phyloP scores from a whole-genome alignment of 2,113 vertebrate species.

The Antigone vipio region DNA sequence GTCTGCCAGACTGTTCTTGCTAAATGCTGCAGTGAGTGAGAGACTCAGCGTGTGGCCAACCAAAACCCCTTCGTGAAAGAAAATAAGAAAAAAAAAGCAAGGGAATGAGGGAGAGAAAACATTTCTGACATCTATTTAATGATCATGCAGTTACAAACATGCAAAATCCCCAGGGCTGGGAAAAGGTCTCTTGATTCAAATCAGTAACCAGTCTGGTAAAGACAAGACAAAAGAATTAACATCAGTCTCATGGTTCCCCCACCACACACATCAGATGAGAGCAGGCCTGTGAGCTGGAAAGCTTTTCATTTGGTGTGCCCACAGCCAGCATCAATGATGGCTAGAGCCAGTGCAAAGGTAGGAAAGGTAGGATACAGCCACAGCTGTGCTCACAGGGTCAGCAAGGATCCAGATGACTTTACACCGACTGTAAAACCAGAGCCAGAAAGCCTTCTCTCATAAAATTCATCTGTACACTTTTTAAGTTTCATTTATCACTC shows the following conservation, averaged over 20 bases:
- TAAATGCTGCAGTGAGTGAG: slow-evolving; percentile 67
- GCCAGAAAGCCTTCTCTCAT: background rate
- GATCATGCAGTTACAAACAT: background rate
- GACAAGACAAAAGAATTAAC: background rate
- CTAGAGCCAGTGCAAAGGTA: background rate
- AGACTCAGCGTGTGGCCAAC: slow-evolving; percentile 66
- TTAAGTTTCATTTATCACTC: background rate
- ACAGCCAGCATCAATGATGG: background rate
- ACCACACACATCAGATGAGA: background rate
- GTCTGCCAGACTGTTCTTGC: slow-evolving; percentile 67
- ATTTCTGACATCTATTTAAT: slow-evolving; percentile 37
- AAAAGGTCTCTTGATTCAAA: background rate
- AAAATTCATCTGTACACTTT: background rate
- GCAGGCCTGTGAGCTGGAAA: background rate
- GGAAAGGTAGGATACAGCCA: background rate
- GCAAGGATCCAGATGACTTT: background rate
- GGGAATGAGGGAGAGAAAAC: slow-evolving; percentile 1
- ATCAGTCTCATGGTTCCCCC: too few relatives aligned
- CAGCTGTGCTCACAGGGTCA: background rate
- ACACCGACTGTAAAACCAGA: background rate
- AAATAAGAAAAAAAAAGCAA: background rate
- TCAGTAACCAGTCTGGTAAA: background rate
- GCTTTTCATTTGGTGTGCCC: background rate
- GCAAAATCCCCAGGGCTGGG: background rate
- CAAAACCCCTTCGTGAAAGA: slow-evolving; percentile 59